Conservation (phyloP, 2,888 invertebrate genomes). For the Meta bourneti region DNA sequence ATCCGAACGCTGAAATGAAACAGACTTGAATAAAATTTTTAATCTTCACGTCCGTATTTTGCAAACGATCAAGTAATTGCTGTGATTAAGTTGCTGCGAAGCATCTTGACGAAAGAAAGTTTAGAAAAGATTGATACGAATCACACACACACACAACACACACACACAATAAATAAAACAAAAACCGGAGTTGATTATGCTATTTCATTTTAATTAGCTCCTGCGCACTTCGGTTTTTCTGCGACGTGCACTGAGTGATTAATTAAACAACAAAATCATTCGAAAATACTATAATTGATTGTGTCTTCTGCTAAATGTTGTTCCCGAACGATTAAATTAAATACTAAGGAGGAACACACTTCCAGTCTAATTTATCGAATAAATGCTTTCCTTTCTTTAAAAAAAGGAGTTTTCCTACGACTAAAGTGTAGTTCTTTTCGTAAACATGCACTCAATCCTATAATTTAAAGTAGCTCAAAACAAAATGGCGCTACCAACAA, state of each 20-base stretch:
- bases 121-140: background rate
- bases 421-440: background rate
- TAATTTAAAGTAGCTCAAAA: slow-evolving; percentile 4
- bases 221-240: background rate
- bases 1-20: background rate
- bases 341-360: background rate
- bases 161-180: background rate
- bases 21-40: background rate
- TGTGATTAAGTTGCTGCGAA: background rate
- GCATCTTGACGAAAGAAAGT: background rate
- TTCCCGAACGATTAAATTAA: background rate
- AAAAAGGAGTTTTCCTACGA: background rate
- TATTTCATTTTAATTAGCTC: slow-evolving; percentile 1
- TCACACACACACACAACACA: too few relatives aligned
- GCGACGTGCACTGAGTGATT: background rate
- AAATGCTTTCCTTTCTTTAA: background rate
- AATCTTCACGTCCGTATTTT: background rate
- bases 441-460: background rate
- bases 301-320: background rate
- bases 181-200: slow-evolving; percentile 5
- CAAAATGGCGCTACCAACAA: background rate
- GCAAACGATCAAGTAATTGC: slow-evolving; percentile 6
- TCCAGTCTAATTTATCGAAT: background rate
- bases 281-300: background rate
- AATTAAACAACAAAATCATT: slow-evolving; percentile 10